Evolutionary conservation across 2,113 vertebrate genomes (phyloP), one percentile per base, ranked within the genome.

Genomic region (Phalacrocorax carbo): DNA sequence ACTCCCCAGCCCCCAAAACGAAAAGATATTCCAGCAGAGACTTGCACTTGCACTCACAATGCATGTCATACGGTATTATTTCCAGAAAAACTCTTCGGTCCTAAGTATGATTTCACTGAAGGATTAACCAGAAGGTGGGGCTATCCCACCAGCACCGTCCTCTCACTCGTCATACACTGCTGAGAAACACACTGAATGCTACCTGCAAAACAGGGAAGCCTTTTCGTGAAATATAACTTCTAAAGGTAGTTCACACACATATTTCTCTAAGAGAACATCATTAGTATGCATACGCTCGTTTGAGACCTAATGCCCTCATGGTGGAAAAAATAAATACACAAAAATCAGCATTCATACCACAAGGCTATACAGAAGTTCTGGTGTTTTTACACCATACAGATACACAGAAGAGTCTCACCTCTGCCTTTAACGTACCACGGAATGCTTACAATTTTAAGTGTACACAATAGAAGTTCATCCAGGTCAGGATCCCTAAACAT

Each of bases 71-170:
- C 83, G 12, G 6, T 34, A 22, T 14, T 54, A 78, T 65, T 86
- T 82, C 25, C 66, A 96, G 75, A 86, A 92, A 78, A 90, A 21
- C 10, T 27, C 71, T 51, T 21, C 16, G 16, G 46, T 68, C 46
- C 7, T 40, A 77, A 77, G 13, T 12, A 80, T 16, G 36, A 87
- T 48, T 82, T 72, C 36, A 76, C 6, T 22, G n/a, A 82, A 77
- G n/a, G 17, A 77, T 77, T 81, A 94, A 51, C 64, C 85, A 94
- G 73, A 94, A 95, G 71, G 60, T 70, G 83, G 76, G 88, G 82
- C 94, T 69, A 72, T 46, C 71, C 79, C 49, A 79, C 17, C 62
- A 94, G 40, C 66, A 77, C 42, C 49, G 49, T 34, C 14, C 70
- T 76, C 14, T 34, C 77, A 82, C 15, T 29, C 19, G 49, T 27